Evolutionary conservation across 2,797 vertebrate species (phyloP).

Genomic region (Dicrostonyx torquatus): DNA sequence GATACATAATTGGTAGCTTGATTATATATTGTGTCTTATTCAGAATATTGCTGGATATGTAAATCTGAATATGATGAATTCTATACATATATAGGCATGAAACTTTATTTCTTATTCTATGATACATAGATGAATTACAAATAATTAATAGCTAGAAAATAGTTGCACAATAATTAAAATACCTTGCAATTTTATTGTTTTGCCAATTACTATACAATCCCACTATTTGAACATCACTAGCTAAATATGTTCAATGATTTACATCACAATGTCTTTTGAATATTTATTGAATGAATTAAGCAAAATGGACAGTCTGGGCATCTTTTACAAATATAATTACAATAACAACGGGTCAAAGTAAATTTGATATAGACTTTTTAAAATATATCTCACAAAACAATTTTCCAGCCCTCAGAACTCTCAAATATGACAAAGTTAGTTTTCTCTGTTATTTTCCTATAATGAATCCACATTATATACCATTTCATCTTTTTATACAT

Average conservation of each 20-base stretch:
- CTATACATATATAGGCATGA: neutral
- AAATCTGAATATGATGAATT: neutral
- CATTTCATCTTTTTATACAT: neutral
- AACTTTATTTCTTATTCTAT: neutral
- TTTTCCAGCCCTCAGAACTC: neutral
- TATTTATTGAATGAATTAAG: neutral
- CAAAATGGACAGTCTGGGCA: neutral
- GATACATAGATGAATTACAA: neutral
- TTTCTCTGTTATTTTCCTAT: neutral
- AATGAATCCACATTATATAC: neutral
- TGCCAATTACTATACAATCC: neutral
- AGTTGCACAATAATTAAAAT: neutral
- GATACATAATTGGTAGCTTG: neutral
- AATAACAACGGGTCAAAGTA: neutral
- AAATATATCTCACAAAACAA: neutral
- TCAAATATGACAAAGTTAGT: neutral
- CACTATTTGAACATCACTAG: neutral
- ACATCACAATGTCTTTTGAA: neutral
- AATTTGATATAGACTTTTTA: neutral
- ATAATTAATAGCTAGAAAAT: neutral
- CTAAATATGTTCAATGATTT: neutral
- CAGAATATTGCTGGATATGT: neutral
- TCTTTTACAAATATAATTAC: neutral
- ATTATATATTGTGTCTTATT: neutral
- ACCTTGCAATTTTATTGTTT: neutral